Conservation (phyloP, 2,797 vertebrate species). For the Glossophaga mutica region DNA sequence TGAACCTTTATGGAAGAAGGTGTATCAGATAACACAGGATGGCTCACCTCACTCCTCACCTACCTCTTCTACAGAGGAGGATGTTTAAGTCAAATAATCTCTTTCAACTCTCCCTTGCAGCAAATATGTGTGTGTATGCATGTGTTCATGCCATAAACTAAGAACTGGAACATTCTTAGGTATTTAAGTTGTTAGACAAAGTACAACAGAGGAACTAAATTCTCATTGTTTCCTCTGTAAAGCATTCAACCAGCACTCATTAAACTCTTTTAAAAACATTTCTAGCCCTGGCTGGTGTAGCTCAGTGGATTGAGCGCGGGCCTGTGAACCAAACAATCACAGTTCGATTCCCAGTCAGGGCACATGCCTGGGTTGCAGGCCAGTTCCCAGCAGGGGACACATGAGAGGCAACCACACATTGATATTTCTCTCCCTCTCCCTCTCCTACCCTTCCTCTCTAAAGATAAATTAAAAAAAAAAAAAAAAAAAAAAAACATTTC, state of each 20-base stretch:
- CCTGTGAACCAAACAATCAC: no score
- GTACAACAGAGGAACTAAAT: background rate
- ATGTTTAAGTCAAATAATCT: background rate
- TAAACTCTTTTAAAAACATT: background rate
- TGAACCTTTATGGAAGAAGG: background rate
- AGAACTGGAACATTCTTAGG: background rate
- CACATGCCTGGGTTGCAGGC: no score
- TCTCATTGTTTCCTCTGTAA: background rate
- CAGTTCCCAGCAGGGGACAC: no score
- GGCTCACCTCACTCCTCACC: background rate
- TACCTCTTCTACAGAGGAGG: background rate
- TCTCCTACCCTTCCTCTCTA: no score
- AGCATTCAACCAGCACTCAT: background rate
- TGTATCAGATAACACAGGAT: background rate
- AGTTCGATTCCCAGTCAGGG: no score
- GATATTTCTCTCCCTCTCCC: no score
- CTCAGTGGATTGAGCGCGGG: no score
- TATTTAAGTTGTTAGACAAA: slow-evolving; percentile 27
- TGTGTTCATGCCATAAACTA: background rate
- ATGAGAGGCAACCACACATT: no score
- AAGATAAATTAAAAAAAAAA: no score
- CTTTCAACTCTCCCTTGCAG: background rate
- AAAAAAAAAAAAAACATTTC: no score
- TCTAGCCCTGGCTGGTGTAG: no score
- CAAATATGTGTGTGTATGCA: background rate